Conservation (phyloP, 2,797 vertebrate genomes). For the Eulemur mongoz region DNA sequence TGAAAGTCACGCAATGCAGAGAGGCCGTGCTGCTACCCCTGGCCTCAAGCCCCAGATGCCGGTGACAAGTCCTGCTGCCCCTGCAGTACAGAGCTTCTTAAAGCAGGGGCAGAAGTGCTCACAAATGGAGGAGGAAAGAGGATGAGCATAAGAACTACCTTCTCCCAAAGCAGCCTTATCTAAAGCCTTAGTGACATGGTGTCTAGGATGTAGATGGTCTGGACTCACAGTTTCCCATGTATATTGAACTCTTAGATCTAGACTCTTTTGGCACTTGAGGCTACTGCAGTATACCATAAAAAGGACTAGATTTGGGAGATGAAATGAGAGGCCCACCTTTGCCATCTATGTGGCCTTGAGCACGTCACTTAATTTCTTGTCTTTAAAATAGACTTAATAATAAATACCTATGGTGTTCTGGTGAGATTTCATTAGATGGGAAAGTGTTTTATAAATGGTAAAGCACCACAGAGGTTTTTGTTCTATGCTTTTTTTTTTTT, state of each 20-base stretch:
- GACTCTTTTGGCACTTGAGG: neutral
- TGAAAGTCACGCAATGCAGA: neutral
- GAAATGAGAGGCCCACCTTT: neutral
- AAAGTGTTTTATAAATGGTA: neutral
- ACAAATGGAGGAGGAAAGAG: neutral
- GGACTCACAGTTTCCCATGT: neutral
- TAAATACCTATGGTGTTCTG: neutral
- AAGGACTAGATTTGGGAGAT: neutral
- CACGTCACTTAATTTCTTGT: neutral
- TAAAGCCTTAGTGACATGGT: neutral
- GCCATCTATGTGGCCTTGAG: neutral
- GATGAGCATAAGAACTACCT: neutral
- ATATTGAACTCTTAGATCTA: neutral
- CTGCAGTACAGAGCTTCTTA: neutral
- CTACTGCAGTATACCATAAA: neutral
- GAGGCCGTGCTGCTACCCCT: neutral
- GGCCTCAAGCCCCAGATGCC: neutral
- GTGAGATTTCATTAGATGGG: neutral
- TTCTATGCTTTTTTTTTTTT: neutral
- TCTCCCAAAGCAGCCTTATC: neutral
- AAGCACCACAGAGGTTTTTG: neutral
- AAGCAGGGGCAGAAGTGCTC: neutral
- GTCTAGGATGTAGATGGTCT: neutral
- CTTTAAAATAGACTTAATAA: neutral
- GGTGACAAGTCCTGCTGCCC: neutral